Evolutionary conservation across 2,113 vertebrate species (phyloP).

Genomic region (Hystrix cristata): DNA sequence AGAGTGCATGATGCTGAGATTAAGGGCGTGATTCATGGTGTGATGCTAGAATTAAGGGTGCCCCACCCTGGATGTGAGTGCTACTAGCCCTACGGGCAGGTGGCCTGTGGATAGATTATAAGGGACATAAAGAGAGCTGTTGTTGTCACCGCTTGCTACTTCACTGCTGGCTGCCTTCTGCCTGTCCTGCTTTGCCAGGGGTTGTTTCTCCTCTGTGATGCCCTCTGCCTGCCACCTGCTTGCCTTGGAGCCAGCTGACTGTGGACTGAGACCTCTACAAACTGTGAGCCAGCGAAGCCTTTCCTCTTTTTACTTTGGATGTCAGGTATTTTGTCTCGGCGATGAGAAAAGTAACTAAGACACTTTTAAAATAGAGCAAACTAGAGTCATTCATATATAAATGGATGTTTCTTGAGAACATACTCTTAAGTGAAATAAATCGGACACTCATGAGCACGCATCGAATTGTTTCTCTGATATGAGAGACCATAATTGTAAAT

Average conservation of each 20-base stretch:
- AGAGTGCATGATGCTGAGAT: not conserved
- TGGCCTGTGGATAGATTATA: not conserved
- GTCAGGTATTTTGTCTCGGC: not conserved
- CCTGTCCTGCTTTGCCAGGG: not conserved
- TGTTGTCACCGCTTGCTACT: no score
- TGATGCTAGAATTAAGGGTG: not conserved
- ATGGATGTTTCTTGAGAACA: no score
- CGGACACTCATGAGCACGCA: no score
- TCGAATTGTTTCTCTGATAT: no score
- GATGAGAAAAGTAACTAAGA: not conserved
- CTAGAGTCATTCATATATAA: no score
- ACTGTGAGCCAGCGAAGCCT: not conserved
- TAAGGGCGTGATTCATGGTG: not conserved
- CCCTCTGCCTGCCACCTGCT: not conserved
- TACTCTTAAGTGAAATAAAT: no score
- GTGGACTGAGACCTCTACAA: not conserved
- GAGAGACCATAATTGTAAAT: no score
- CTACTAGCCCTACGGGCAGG: not conserved
- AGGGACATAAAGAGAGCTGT: not conserved
- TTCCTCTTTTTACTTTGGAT: not conserved
- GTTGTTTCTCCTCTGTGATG: not conserved
- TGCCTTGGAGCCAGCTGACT: not conserved
- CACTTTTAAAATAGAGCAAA: not conserved
- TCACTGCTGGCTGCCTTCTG: not conserved
- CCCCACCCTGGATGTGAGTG: not conserved